phyloP scores from a whole-genome alignment of 2,797 vertebrate genomes.

The Trachurus trachurus region DNA sequence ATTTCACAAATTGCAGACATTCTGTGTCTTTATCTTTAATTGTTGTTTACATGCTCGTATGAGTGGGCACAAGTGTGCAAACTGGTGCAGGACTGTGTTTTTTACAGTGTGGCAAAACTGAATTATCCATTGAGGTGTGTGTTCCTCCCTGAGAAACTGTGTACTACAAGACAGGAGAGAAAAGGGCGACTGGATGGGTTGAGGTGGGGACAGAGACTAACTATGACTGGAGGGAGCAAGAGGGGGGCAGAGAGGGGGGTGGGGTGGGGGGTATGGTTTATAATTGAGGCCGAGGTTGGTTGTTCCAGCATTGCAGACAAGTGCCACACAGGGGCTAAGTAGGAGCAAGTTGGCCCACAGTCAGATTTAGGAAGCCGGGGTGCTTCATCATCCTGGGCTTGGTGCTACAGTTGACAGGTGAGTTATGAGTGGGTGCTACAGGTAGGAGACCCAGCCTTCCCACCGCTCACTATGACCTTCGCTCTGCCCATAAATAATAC shows the following conservation, averaged over 20 bases:
- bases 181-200: conserved; percentile 8
- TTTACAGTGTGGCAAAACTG: conserved; percentile 35
- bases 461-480: conserved; percentile 78
- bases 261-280: conserved; percentile 39
- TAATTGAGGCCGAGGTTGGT: conserved; percentile 64
- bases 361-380: conserved; percentile 67
- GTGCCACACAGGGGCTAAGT: conserved; percentile 74
- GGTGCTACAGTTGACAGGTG: conserved; percentile 74
- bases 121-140: conserved; percentile 37
- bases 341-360: conserved; percentile 71
- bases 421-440: conserved; percentile 79
- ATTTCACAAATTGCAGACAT: background rate
- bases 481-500: conserved; percentile 78
- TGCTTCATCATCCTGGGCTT: conserved; percentile 77
- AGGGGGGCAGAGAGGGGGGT: background rate
- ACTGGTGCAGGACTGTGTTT: conserved; percentile 9
- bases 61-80: conserved; percentile 7
- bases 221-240: background rate
- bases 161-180: conserved; percentile 46
- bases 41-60: background rate
- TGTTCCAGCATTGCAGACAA: conserved; percentile 63
- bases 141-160: conserved; percentile 45
- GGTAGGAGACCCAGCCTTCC: conserved; percentile 73
- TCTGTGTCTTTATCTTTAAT: background rate
- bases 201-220: conserved; percentile 35